Evolutionary conservation across 2,888 invertebrate genomes (phyloP).

Genomic region (Dolomedes plantarius): DNA sequence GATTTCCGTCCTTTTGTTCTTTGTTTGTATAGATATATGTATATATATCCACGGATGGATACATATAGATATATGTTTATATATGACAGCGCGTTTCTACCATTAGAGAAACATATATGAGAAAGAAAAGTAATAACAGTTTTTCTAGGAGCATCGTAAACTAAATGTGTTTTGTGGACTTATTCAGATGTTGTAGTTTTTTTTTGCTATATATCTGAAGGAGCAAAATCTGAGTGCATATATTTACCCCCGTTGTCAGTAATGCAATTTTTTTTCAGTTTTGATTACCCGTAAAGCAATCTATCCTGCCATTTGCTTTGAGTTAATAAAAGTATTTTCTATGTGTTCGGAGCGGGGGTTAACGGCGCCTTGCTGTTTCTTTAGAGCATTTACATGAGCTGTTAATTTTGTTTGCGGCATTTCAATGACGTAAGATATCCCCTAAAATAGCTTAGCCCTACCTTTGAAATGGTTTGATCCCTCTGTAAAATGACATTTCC

Average conservation of each 20-base stretch:
- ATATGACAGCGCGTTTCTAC: slow-evolving; percentile 27
- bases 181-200: slow-evolving; percentile 38
- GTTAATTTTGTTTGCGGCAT: slow-evolving; percentile 21
- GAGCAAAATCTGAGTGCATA: neutral
- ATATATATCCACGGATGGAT: slow-evolving; percentile 19
- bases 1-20: slow-evolving; percentile 25
- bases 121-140: slow-evolving; percentile 59
- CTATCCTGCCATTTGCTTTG: slow-evolving; percentile 38
- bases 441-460: slow-evolving; percentile 24
- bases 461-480: slow-evolving; percentile 9
- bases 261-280: slow-evolving; percentile 36
- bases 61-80: too few relatives aligned
- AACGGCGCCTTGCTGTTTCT: neutral
- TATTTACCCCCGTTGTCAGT: neutral
- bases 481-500: slow-evolving; percentile 3
- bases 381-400: slow-evolving; percentile 7
- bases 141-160: slow-evolving; percentile 50
- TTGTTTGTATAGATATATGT: slow-evolving; percentile 25
- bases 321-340: slow-evolving; percentile 46
- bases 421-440: neutral
- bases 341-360: neutral
- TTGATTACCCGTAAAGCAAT: slow-evolving; percentile 50
- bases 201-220: neutral
- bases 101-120: slow-evolving; percentile 43
- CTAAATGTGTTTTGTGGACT: slow-evolving; percentile 52